These are phyloP conservation scores for Spondyliosoma cantharus DNA, from an alignment of 2,797 vertebrate genomes.

Conservation along the genomic window DNA sequence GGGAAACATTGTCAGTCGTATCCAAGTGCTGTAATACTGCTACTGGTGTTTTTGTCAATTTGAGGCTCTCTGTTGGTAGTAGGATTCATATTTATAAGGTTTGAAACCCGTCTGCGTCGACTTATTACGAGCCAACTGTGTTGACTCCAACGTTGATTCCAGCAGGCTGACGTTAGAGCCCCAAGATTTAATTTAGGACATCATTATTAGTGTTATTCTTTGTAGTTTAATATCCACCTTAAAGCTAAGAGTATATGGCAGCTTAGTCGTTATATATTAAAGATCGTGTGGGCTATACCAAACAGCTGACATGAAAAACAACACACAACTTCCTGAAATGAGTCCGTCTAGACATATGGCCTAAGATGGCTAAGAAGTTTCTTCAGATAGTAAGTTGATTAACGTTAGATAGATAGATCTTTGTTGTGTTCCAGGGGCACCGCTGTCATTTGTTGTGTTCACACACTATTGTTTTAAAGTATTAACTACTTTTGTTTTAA, in stretches of 20 bases:
- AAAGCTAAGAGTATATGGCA: not conserved
- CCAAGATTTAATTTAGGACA: not conserved
- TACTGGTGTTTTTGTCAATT: not conserved
- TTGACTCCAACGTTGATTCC: not conserved
- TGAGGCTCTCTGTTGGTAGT: not conserved
- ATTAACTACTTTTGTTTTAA: not conserved
- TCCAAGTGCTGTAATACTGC: too few species aligned
- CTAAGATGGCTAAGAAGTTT: constrained; percentile 11
- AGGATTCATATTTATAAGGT: not conserved
- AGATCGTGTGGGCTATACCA: not conserved
- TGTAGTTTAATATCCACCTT: not conserved
- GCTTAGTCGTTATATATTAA: not conserved
- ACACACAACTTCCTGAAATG: constrained; percentile 62
- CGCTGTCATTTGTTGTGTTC: not conserved
- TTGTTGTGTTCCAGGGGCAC: constrained; percentile 4
- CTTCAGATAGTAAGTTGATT: not conserved
- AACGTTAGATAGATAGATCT: not conserved
- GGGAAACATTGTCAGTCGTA: not conserved
- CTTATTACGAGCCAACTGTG: constrained; percentile 25
- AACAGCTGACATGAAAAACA: constrained; percentile 42
- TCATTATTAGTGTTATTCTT: not conserved
- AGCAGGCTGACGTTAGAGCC: constrained; percentile 6
- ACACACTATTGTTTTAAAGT: too few species aligned
- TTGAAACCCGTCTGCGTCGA: constrained; percentile 14
- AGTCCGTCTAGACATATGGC: constrained; percentile 27